Evolutionary conservation across 1,140 invertebrate species (phyloP), one percentile per base, ranked within the genome.

Genomic region (Drosophila ambigua): DNA sequence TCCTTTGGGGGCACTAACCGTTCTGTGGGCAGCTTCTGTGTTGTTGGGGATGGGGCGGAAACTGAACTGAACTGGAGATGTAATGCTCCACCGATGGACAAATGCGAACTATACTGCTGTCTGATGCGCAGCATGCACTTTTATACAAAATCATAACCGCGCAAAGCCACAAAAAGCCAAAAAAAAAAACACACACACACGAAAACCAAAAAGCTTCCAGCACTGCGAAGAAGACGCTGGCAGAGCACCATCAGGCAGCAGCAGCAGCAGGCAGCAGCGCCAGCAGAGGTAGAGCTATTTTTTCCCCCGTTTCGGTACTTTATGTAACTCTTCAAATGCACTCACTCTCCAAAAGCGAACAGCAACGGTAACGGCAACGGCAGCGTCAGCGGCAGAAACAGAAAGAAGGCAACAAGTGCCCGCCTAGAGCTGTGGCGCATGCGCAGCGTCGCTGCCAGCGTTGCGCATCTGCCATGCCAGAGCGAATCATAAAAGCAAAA

Each of bases 321-420:
- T 87, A 87, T 83, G 83, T 87, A 87, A 87, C 83, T 69, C 67
- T 79, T 60, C 79, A 76, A 88, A 79, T 87, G 83, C 83, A 87
- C 83, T 87, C 72, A 79, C 83, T 87, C 82, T 81, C 66, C 81
- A 72, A 60, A 75, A 55, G 53, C 76, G 71, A 72, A 46, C 57
- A 74, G 63, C 65, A 51, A 61, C 15, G 24, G 13, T 49, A 59
- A 16, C 59, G 7, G 35, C 74, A 69, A 35, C 64, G 46, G 52
- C 52, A 44, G 24, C 61, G 16, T 16, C 16, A 58, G 44, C 45
- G 49, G 48, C n/a, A 59, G 35, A 39, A 72, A 41, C 55, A 60
- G 20, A 20, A 20, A 24, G 1, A 5, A 35, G 66, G 28, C 72
- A 44, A 50, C 46, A 43, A 43, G 39, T 41, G 52, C 39, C 41